phyloP scores from a whole-genome alignment of 92 coral and sea anemone species.

The Porites divaricata region DNA sequence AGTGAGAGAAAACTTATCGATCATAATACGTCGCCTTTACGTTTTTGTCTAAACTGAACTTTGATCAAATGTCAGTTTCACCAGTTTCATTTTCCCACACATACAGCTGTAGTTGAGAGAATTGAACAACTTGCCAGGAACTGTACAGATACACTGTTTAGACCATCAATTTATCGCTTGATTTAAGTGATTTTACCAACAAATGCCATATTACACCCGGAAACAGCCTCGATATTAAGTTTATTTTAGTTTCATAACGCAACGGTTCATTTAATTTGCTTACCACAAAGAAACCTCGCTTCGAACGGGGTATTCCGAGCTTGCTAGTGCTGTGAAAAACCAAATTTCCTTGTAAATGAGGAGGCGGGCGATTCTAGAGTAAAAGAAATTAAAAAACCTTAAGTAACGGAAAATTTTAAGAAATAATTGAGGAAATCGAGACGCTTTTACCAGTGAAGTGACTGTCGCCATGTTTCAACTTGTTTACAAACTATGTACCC shows the following conservation, averaged over 20 bases:
- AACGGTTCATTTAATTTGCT: background rate
- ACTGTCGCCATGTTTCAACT: slow-evolving; percentile 25
- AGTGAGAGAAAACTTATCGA: no score
- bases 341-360: slow-evolving; percentile 41
- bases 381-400: background rate
- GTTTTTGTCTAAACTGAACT: no score
- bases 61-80: background rate
- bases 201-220: background rate
- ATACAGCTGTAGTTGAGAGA: no score
- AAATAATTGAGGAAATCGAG: background rate
- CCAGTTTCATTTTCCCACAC: background rate
- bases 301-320: slow-evolving; percentile 15
- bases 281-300: slow-evolving; percentile 41
- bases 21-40: no score
- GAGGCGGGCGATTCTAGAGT: slow-evolving; percentile 33
- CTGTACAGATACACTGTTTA: no score
- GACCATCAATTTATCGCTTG: no score
- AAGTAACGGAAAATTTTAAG: background rate
- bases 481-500: background rate
- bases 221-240: background rate
- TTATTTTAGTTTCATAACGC: background rate
- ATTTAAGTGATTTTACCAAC: background rate
- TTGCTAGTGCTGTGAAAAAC: slow-evolving; percentile 19
- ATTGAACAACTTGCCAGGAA: no score
- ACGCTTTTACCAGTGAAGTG: slow-evolving; percentile 1